Conservation (phyloP, 2,113 vertebrate species). For the Chaetorhynchus papuensis region DNA sequence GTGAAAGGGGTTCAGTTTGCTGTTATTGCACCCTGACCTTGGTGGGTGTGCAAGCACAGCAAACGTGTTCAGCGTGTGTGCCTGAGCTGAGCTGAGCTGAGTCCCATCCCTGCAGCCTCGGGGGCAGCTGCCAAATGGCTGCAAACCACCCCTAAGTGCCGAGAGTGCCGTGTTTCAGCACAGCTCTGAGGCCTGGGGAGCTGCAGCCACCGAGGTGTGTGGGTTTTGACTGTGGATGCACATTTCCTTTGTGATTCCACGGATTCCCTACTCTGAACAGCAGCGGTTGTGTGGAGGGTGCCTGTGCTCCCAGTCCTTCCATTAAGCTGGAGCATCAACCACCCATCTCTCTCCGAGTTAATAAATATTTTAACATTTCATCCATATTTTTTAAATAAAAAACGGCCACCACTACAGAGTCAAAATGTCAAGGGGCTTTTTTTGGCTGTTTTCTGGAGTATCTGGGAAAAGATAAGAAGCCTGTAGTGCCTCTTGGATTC, state of each 20-base stretch:
- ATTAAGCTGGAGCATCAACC: too few species aligned
- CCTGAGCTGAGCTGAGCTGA: neutral
- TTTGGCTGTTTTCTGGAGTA: neutral
- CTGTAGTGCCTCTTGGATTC: neutral
- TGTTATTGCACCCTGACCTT: neutral
- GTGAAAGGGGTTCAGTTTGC: neutral
- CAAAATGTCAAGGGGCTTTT: neutral
- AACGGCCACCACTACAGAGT: fast-evolving
- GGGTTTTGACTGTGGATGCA: fast-evolving
- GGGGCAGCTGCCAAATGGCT: neutral
- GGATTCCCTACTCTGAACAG: neutral
- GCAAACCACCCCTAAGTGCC: neutral
- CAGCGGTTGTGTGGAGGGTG: neutral
- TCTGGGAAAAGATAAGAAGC: neutral
- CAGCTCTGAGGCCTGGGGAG: neutral
- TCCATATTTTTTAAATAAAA: neutral
- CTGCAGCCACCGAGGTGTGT: fast-evolving
- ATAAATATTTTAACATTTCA: neutral
- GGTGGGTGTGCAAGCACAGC: neutral
- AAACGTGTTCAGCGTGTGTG: neutral
- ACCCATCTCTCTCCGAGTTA: neutral
- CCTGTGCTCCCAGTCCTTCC: neutral
- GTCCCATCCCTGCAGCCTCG: neutral
- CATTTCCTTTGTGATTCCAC: fast-evolving
- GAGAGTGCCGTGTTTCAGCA: fast-evolving